Conservation (phyloP, 2,888 invertebrate species). For the Adineta ricciae region DNA sequence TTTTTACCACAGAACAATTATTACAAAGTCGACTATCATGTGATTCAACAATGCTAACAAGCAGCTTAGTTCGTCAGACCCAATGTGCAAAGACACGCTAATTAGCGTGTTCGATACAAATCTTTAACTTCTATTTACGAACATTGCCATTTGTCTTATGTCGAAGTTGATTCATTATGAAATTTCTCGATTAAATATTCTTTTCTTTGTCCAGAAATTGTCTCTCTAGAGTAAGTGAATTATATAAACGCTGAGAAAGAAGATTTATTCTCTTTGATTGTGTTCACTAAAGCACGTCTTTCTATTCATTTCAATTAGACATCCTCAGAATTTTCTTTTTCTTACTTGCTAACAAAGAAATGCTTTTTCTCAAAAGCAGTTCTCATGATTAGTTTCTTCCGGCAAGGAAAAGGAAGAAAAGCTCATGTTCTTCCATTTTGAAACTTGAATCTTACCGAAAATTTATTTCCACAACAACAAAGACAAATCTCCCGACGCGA, state of each 20-base stretch:
- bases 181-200: too few species aligned
- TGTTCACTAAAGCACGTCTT: not conserved
- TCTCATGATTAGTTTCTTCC: not conserved
- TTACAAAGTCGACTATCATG: too few species aligned
- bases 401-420: not conserved
- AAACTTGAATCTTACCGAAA: not conserved
- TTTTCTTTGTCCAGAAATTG: too few species aligned
- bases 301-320: not conserved
- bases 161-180: too few species aligned
- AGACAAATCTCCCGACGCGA: not conserved
- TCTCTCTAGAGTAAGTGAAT: too few species aligned
- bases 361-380: not conserved
- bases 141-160: too few species aligned
- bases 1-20: not conserved
- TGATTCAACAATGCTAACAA: too few species aligned
- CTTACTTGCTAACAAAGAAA: not conserved
- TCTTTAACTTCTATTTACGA: too few species aligned
- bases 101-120: too few species aligned
- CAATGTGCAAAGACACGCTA: too few species aligned
- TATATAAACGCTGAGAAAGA: not conserved
- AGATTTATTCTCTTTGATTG: not conserved
- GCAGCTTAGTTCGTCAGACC: too few species aligned
- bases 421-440: not conserved
- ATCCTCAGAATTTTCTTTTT: not conserved
- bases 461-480: not conserved